These are phyloP conservation scores for Rhinichthys klamathensis DNA, from an alignment of 2,113 vertebrate species.

Conservation along the genomic window DNA sequence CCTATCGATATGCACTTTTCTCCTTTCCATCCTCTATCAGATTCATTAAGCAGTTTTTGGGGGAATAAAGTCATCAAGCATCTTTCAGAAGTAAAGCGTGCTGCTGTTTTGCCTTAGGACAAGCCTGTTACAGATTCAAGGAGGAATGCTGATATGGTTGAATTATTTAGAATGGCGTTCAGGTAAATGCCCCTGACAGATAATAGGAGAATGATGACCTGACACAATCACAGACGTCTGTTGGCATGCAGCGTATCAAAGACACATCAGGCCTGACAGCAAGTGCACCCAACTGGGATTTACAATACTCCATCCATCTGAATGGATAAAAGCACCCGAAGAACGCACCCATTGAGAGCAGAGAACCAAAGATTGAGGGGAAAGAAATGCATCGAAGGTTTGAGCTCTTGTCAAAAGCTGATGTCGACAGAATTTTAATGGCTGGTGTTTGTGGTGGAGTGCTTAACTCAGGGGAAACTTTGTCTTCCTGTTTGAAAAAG, in stretches of 20 bases:
- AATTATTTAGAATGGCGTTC: slow-evolving; percentile 65
- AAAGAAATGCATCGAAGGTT: slow-evolving; percentile 54
- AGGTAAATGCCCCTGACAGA: slow-evolving; percentile 61
- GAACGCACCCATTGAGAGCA: slow-evolving; percentile 62
- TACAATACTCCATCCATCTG: slow-evolving; percentile 73
- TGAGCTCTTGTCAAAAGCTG: slow-evolving; percentile 67
- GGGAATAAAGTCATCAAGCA: slow-evolving; percentile 32
- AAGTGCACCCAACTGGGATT: slow-evolving; percentile 68
- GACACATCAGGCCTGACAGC: slow-evolving; percentile 74
- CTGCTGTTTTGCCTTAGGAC: slow-evolving; percentile 16
- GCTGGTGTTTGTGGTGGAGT: slow-evolving; percentile 55
- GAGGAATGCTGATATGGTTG: slow-evolving; percentile 51
- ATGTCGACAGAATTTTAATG: slow-evolving; percentile 74
- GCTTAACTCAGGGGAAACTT: slow-evolving; percentile 47
- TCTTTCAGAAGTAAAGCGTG: slow-evolving; percentile 10
- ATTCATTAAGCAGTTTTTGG: slow-evolving; percentile 18
- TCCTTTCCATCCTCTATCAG: slow-evolving; percentile 5
- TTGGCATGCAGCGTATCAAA: slow-evolving; percentile 72
- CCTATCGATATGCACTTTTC: background rate
- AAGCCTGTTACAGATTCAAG: slow-evolving; percentile 16
- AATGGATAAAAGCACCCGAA: slow-evolving; percentile 69
- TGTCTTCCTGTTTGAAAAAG: slow-evolving; percentile 1
- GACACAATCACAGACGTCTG: slow-evolving; percentile 64
- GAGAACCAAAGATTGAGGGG: background rate
- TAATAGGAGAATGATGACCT: slow-evolving; percentile 72